Evolutionary conservation across 2,113 vertebrate genomes (phyloP).

Genomic region (Burhinus bistriatus): DNA sequence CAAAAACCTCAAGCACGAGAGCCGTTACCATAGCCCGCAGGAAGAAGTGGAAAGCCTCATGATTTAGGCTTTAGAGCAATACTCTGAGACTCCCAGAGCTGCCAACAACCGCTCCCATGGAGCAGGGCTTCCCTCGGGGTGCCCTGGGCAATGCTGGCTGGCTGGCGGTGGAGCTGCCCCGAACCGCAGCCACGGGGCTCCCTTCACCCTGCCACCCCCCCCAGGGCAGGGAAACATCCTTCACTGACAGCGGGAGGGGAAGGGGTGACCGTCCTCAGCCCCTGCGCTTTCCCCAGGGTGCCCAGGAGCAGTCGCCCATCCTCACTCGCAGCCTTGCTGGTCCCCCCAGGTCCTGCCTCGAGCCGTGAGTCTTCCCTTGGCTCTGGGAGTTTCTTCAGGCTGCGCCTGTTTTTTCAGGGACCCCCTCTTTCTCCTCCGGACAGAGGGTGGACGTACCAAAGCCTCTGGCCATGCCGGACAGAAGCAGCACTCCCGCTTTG

Average conservation of each 20-base stretch:
- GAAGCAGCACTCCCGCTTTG: not conserved
- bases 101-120: accelerated
- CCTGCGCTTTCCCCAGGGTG: too few species aligned
- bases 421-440: not conserved
- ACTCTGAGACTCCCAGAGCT: accelerated
- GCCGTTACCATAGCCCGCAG: too few species aligned
- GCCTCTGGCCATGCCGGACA: accelerated
- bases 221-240: too few species aligned
- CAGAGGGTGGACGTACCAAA: not conserved
- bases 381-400: not conserved
- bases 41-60: not conserved
- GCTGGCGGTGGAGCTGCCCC: not conserved
- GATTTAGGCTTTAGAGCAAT: accelerated
- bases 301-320: too few species aligned
- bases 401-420: too few species aligned
- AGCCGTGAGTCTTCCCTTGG: not conserved
- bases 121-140: accelerated
- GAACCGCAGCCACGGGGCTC: too few species aligned
- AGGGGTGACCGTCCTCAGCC: too few species aligned
- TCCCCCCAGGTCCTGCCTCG: not conserved
- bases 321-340: too few species aligned
- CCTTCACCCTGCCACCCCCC: too few species aligned
- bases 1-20: not conserved
- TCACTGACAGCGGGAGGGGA: too few species aligned
- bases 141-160: not conserved